Percentiles rank a stretch among this genome's conserved stretches.
phyloP scores from a whole-genome alignment of 2,113 vertebrate species.

The Thunnus maccoyii region DNA sequence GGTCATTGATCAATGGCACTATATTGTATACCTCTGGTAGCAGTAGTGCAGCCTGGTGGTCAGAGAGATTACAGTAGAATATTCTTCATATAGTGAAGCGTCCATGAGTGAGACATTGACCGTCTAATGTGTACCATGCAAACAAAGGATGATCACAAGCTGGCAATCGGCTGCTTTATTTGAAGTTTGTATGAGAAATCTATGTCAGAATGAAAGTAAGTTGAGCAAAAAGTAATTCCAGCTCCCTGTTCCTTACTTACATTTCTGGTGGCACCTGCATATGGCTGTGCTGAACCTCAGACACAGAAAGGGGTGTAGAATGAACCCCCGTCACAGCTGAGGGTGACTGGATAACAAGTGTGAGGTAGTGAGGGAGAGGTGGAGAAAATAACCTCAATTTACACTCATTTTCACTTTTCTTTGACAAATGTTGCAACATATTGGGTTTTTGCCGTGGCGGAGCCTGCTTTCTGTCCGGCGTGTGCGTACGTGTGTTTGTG shows the following conservation, averaged over 20 bases:
- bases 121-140: slow-evolving; percentile 4
- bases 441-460: slow-evolving; percentile 75
- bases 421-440: slow-evolving; percentile 85
- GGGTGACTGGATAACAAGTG: slow-evolving; percentile 81
- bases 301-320: slow-evolving; percentile 50
- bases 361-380: slow-evolving; percentile 77
- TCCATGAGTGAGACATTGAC: neutral
- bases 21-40: slow-evolving; percentile 11
- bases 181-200: slow-evolving; percentile 12
- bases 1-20: neutral
- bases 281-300: slow-evolving; percentile 52
- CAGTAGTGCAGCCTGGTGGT: neutral
- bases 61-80: neutral
- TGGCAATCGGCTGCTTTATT: neutral
- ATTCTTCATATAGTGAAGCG: no score
- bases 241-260: slow-evolving; percentile 40
- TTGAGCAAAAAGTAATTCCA: slow-evolving; percentile 53
- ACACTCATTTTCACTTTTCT: slow-evolving; percentile 89
- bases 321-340: slow-evolving; percentile 62
- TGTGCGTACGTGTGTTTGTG: slow-evolving; percentile 62
- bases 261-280: slow-evolving; percentile 56
- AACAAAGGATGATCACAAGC: neutral
- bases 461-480: slow-evolving; percentile 60
- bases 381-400: slow-evolving; percentile 87
- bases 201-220: neutral